Base-by-base conservation (phyloP, 2,888 invertebrate genomes). In the Caenorhabditis sp. region DNA sequence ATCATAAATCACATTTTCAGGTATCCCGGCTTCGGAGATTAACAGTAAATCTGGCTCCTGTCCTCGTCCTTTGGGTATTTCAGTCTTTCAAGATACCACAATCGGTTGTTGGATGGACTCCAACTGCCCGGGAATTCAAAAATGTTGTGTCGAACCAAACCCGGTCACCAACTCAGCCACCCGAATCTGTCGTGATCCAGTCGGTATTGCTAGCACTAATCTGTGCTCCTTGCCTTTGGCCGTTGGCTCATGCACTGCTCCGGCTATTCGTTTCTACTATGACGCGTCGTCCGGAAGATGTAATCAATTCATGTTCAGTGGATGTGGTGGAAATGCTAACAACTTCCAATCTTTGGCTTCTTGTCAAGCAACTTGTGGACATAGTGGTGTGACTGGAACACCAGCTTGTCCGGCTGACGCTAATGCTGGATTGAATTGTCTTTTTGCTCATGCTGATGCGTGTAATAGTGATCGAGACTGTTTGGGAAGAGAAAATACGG, bases 121-220 rank as follows among this genome's bases (percentile, higher is more conserved):
- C 23, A 83, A 83, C 68, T 86, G 86, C 52, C 86, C 86, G 7
- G 86, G 86, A 26, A 84, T 86, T 59, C 86, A 86, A 75, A 86
- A 86, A 66, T 86, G 86, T 63, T 86, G 86, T 57, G 81, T 86
- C n/a, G 86, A 86, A 67, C 86, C 86, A 27, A 86, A 86, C 59
- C 85, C 86, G 10, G 84, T 83, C 12, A 84, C 84, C 58, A 78
- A 84, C 66, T 83, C 83, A 5, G 83, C 86, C 21, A 84, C 83
- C 0, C 67, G 86, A 67, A 85, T 86, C 59, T 86, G 86, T 67
- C 70, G 86, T 12, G 86, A 86, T 57, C 86, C 86, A 3, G 77
- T 83, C 26, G 86, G 86, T 63, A 82, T 86, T 57, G 71, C 78
- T 49, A 80, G 84, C 52, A 80, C 82, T 36, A 83, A 82, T 17